phyloP scores from a whole-genome alignment of 2,797 vertebrate genomes.

The Tapera naevia region DNA sequence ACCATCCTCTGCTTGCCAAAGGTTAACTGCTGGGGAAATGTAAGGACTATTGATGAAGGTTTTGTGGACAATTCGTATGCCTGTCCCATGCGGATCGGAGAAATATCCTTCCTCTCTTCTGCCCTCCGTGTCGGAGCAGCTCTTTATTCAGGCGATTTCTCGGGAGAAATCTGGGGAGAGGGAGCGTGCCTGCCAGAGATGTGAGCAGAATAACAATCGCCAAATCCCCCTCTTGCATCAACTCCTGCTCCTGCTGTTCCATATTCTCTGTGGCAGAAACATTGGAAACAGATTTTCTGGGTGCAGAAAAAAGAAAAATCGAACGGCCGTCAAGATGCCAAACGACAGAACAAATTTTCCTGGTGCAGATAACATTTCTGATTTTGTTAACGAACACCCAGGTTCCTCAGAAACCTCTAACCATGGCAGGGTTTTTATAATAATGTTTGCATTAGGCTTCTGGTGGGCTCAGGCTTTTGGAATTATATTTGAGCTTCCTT shows the following conservation, averaged over 20 bases:
- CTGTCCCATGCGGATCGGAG: background rate
- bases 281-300: constrained; percentile 70
- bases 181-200: constrained; percentile 42
- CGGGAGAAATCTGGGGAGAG: constrained; percentile 59
- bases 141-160: constrained; percentile 67
- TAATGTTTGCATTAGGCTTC: constrained; percentile 57
- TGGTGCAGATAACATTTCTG: background rate
- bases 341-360: constrained; percentile 36
- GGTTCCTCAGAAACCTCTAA: constrained; percentile 10
- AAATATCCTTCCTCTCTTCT: constrained; percentile 26
- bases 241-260: constrained; percentile 44
- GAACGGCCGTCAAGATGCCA: background rate
- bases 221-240: background rate
- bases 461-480: constrained; percentile 42
- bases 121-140: background rate
- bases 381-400: constrained; percentile 1
- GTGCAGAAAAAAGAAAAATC: constrained; percentile 11
- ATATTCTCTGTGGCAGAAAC: constrained; percentile 48
- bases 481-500: constrained; percentile 37
- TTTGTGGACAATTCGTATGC: background rate
- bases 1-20: background rate
- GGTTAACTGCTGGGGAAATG: background rate
- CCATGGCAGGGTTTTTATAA: background rate
- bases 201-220: constrained; percentile 67
- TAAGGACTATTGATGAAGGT: background rate